Evolutionary conservation across 2,797 vertebrate genomes (phyloP).

Genomic region (Poeciliopsis presidionis): DNA sequence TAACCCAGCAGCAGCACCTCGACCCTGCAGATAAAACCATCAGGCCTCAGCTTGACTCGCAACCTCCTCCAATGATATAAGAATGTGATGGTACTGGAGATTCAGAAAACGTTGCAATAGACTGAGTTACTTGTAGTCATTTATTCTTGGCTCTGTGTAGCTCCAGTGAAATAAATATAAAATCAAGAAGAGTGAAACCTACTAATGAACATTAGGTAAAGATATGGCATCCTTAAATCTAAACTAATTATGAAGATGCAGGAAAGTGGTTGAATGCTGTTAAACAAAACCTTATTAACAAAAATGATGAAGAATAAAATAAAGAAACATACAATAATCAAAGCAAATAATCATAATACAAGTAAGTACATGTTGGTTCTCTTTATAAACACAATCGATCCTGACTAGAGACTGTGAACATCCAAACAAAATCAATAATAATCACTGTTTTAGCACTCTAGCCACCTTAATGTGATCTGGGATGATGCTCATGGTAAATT

Average conservation of each 20-base stretch:
- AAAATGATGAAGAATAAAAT: background rate
- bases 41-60: constrained; percentile 38
- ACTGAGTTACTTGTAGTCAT: background rate
- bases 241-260: background rate
- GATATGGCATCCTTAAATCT: background rate
- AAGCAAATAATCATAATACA: background rate
- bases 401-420: background rate
- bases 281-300: background rate
- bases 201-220: background rate
- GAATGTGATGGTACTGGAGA: constrained; percentile 27
- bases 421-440: background rate
- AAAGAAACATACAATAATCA: background rate
- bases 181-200: background rate
- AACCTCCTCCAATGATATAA: constrained; percentile 27
- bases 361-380: background rate
- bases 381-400: background rate
- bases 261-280: background rate
- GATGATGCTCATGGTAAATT: constrained; percentile 1
- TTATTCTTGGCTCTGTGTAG: background rate
- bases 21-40: constrained; percentile 63
- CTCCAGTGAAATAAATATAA: background rate
- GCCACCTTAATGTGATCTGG: background rate
- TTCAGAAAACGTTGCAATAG: background rate
- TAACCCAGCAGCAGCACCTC: constrained; percentile 56
- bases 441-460: background rate